These are phyloP conservation scores for Struthio camelus DNA, from an alignment of 2,113 vertebrate species.

Conservation along the genomic window DNA sequence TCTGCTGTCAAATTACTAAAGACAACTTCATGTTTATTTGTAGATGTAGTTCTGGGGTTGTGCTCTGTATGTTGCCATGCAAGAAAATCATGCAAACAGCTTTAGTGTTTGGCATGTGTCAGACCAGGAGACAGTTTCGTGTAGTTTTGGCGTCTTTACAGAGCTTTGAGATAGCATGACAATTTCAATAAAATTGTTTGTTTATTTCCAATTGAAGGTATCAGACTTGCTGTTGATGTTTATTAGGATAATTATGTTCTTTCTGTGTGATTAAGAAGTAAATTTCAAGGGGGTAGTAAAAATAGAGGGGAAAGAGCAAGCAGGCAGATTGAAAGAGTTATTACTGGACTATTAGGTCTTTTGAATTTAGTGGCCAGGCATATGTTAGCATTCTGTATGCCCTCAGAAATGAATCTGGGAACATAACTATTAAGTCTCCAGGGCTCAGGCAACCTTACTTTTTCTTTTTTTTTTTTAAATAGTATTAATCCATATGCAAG, in stretches of 20 bases:
- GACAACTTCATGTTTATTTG: not conserved
- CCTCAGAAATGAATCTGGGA: not conserved
- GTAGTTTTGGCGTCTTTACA: not conserved
- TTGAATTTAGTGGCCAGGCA: not conserved
- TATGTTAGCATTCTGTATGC: not conserved
- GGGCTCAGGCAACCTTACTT: not conserved
- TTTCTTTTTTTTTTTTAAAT: not conserved
- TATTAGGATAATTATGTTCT: not conserved
- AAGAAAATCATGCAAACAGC: not conserved
- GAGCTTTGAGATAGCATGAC: not conserved
- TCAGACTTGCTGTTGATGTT: not conserved
- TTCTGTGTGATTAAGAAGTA: not conserved
- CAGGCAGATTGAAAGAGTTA: not conserved
- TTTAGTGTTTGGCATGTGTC: not conserved
- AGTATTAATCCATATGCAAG: slow-evolving; percentile 21
- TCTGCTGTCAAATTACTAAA: slow-evolving; percentile 2
- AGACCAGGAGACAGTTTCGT: not conserved
- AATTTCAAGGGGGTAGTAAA: not conserved
- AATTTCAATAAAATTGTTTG: not conserved
- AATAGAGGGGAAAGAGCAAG: not conserved
- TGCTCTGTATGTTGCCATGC: not conserved
- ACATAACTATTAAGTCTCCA: not conserved
- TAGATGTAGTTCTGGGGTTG: not conserved
- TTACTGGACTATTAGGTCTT: not conserved
- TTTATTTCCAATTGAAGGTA: not conserved